Evolutionary conservation across 64 coral and sea anemone species (phyloP), one percentile per base, ranked within the genome.

Genomic region (Stylophora pistillata): DNA sequence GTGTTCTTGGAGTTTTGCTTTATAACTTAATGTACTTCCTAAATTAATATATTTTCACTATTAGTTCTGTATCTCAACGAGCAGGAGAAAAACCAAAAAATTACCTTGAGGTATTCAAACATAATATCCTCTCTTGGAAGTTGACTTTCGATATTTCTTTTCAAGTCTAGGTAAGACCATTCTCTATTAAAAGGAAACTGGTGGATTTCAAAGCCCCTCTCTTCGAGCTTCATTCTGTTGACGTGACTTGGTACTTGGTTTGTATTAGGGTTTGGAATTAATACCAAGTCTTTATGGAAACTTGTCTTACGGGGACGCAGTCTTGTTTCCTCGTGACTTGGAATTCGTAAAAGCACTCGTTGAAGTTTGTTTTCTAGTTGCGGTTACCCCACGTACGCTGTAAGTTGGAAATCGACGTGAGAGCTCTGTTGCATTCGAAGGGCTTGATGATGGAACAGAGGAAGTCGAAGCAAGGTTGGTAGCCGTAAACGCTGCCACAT

Each of bases 81-180:
- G 37, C 58, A 60, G 14, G 18, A 60, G 18, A 2, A 60, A 60
- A 7, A 3, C 28, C 55, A 60, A 60, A 16, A 20, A 60, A 12
- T 60, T 60, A 60, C 82, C 82, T 85, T 71, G 3, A 85, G 82
- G 64, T 71, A 85, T 33, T 85, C 64, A 85, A 85, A 85, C 33
- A 85, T 37, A 54, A 66, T 71, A 71, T 85, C 82, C 12, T 85
- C 34, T 28, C 69, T 85, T 85, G 82, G 63, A 85, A 85, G 52
- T 71, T 85, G 82, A 12, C 69, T 85, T 85, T 71, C 53, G 27
- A 85, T 85, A 20, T 85, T 66, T 29, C 64, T 71, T 53, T 85
- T 71, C 18, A 85, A 55, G 32, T 85, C 82, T 31, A 85, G 53
- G 64, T 25, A 20, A 13, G 33, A 55, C 82, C 37, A 47, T 7